Base-by-base conservation (phyloP, 2,888 invertebrate genomes). In the Netelia inedita region DNA sequence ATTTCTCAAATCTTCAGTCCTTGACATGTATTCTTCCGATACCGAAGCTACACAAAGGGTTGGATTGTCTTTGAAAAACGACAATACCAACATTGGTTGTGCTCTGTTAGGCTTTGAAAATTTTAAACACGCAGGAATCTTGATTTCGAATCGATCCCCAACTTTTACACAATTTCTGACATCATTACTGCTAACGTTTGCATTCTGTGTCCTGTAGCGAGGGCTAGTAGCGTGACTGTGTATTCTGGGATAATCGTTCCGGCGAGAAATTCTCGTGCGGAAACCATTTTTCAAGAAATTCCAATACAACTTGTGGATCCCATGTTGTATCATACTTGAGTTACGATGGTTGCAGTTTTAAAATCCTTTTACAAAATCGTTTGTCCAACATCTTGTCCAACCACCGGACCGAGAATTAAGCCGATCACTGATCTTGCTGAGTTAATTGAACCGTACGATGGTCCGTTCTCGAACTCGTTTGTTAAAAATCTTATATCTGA, bases 291-390 rank as follows among this genome's bases (percentile, higher is more conserved):
- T 23, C 23, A 8, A 74, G 35, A 19, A 73, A 74, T 10, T 61
- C 46, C 75, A 79, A 19, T 0, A 79, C 69, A 3, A 80, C 43
- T n/a, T 69, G 28, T 8, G 89, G 88, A 68, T 92, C 87, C 91
- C 91, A 91, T 0, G 83, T 89, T 3, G 50, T 19, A 50, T 89
- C 78, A 74, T 91, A 88, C 71, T 71, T 87, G 1, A 79, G 79
- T 23, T 16, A 23, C 2, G 16, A 80, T 83, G 79, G 89, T 68
- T 84, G 80, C 35, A 86, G 50, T 21, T 82, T 85, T 9, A 79
- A 83, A 2, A 87, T 61, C 8, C 88, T 89, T 68, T 83, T 88
- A 55, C 89, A 59, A 76, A 88, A 89, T 35, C 88, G 55, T 73
- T 82, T 86, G 6, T 89, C 65, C n/a, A n/a, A 79, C 23, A 50